Percentiles rank a stretch among this genome's conserved stretches.
phyloP scores from a whole-genome alignment of 2,797 vertebrate species.

The Thaleichthys pacificus region DNA sequence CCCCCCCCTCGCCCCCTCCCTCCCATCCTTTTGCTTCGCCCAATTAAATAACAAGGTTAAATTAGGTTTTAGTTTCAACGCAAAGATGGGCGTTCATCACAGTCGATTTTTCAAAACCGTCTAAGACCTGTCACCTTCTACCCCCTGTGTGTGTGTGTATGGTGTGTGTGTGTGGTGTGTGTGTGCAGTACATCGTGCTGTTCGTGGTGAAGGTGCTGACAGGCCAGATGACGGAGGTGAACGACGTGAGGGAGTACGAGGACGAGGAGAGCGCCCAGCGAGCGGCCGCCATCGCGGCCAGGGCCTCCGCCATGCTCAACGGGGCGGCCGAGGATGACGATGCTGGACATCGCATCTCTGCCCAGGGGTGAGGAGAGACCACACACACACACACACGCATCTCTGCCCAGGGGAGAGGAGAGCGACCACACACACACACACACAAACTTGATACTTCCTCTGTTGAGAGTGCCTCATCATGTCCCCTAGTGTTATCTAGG shows the following conservation, averaged over 20 bases:
- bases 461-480: too few species aligned
- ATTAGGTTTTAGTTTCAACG: too few species aligned
- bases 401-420: slow-evolving; percentile 74
- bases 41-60: too few species aligned
- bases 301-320: slow-evolving; percentile 36
- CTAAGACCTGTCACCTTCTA: too few species aligned
- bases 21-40: too few species aligned
- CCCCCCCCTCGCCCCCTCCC: too few species aligned
- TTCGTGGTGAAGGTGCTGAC: slow-evolving; percentile 90
- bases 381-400: slow-evolving; percentile 1
- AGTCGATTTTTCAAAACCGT: background rate
- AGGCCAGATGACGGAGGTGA: slow-evolving; percentile 87
- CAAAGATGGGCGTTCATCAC: background rate
- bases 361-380: slow-evolving; percentile 74
- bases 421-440: too few species aligned
- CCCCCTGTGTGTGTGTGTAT: background rate
- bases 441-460: too few species aligned
- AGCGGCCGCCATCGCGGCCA: background rate
- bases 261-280: slow-evolving; percentile 67
- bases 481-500: too few species aligned
- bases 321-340: slow-evolving; percentile 38
- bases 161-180: slow-evolving; percentile 1
- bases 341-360: slow-evolving; percentile 67
- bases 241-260: slow-evolving; percentile 91
- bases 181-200: slow-evolving; percentile 85